Conservation (phyloP, 1,140 invertebrate species). For the Brachystomella parvula region DNA sequence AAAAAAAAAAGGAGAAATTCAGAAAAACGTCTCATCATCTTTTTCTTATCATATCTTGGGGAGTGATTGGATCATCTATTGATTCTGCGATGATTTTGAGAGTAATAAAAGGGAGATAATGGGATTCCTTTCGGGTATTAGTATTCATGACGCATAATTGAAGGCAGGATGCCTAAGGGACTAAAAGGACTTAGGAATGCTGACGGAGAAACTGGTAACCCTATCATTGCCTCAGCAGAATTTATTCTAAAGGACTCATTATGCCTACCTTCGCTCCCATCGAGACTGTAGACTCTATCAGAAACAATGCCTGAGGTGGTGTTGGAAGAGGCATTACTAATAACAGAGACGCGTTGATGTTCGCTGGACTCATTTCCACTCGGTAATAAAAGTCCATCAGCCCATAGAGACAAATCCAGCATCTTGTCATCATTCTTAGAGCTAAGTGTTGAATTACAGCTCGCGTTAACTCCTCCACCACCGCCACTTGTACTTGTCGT, state of each 20-base stretch:
- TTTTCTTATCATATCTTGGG: too few species aligned
- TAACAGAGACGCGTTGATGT: constrained; percentile 80
- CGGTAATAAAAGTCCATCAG: constrained; percentile 33
- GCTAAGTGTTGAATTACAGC: constrained; percentile 25
- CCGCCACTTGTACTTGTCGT: constrained; percentile 30
- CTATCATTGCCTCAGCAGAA: too few species aligned
- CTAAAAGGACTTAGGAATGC: too few species aligned
- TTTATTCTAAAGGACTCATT: too few species aligned
- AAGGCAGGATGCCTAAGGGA: too few species aligned
- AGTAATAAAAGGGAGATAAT: too few species aligned
- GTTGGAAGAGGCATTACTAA: constrained; percentile 84
- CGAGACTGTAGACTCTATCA: constrained; percentile 84
- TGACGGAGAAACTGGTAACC: too few species aligned
- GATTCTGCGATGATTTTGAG: background rate
- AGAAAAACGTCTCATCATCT: too few species aligned
- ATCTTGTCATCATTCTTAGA: constrained; percentile 39
- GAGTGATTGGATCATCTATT: background rate
- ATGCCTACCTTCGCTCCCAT: constrained; percentile 64
- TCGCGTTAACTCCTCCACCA: constrained; percentile 28
- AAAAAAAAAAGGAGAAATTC: constrained; percentile 28
- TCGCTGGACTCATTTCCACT: constrained; percentile 30
- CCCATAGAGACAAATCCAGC: constrained; percentile 37
- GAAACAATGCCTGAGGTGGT: constrained; percentile 92
- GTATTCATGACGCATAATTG: too few species aligned
- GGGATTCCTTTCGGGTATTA: background rate